Evolutionary conservation across 1,140 invertebrate genomes (phyloP).

Genomic region (Leptoteleia sp.): DNA sequence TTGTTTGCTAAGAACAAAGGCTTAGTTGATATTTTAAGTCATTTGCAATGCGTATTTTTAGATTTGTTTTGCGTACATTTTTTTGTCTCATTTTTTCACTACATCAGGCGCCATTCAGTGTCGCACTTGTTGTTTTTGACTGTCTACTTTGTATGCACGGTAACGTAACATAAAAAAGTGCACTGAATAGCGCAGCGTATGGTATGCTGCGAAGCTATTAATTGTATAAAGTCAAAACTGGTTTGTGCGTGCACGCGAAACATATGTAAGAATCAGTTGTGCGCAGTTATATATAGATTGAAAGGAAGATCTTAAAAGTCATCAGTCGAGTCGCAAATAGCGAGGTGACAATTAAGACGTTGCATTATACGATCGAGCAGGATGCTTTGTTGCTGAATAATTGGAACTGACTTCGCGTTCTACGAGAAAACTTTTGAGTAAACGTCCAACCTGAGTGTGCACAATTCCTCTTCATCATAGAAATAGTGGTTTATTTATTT

Average conservation of each 20-base stretch:
- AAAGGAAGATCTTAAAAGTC: slow-evolving; percentile 64
- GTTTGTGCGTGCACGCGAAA: slow-evolving; percentile 58
- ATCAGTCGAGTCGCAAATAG: slow-evolving; percentile 51
- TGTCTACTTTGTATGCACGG: slow-evolving; percentile 48
- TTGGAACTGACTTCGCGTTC: slow-evolving; percentile 22
- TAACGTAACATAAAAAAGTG: slow-evolving; percentile 53
- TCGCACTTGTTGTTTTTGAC: slow-evolving; percentile 35
- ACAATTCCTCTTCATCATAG: not conserved
- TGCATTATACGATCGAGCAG: slow-evolving; percentile 27
- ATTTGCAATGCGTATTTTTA: slow-evolving; percentile 2
- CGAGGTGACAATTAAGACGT: slow-evolving; percentile 62
- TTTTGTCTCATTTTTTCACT: too few relatives aligned
- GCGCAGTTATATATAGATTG: slow-evolving; percentile 64
- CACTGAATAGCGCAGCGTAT: slow-evolving; percentile 52
- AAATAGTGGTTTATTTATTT: slow-evolving; percentile 11
- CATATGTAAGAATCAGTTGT: slow-evolving; percentile 55
- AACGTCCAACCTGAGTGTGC: not conserved
- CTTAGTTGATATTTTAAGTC: slow-evolving; percentile 8
- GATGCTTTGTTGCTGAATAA: slow-evolving; percentile 43
- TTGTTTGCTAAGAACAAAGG: not conserved
- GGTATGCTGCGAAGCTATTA: slow-evolving; percentile 51
- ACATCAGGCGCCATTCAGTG: slow-evolving; percentile 22
- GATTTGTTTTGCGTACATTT: too few relatives aligned
- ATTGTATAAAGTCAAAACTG: slow-evolving; percentile 63
- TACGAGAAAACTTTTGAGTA: slow-evolving; percentile 15